Conservation (phyloP, 2,888 invertebrate genomes). For the Pammene aurita region DNA sequence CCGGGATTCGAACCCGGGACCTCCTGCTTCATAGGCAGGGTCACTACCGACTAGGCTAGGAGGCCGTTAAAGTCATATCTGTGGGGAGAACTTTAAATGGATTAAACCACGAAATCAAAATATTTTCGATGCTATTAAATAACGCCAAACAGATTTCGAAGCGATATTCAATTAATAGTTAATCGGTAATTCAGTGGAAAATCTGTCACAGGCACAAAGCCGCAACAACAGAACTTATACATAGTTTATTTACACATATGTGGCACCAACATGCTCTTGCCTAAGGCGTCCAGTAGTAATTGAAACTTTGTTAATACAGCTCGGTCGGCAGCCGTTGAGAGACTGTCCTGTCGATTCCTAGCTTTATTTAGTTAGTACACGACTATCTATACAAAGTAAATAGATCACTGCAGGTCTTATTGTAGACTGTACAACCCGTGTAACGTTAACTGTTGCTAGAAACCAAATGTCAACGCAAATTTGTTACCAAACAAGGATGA, state of each 20-base stretch:
- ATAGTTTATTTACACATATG: neutral
- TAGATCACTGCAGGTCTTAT: too few species aligned
- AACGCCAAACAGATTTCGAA: too few species aligned
- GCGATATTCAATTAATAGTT: neutral
- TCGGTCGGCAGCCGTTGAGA: neutral
- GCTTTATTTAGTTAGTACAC: neutral
- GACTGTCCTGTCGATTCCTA: conserved; percentile 8
- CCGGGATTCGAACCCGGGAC: too few species aligned
- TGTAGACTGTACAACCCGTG: too few species aligned
- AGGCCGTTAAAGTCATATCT: too few species aligned
- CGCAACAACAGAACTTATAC: neutral
- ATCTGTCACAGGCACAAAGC: conserved; percentile 11
- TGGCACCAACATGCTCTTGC: conserved; percentile 2
- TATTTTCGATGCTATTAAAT: neutral
- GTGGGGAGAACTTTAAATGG: too few species aligned
- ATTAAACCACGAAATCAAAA: too few species aligned
- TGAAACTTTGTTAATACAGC: conserved; percentile 18
- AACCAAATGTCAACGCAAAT: too few species aligned
- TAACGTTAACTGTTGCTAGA: too few species aligned
- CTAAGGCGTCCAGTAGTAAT: conserved; percentile 3
- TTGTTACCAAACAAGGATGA: too few species aligned
- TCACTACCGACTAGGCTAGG: too few species aligned
- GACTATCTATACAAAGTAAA: neutral
- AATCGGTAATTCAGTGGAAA: neutral
- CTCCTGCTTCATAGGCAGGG: too few species aligned